A percentile compares a stretch with the other conserved stretches of the same genome.
Evolutionary conservation across 2,888 invertebrate genomes (phyloP).

Genomic region (Ramazzottius varieornatus): DNA sequence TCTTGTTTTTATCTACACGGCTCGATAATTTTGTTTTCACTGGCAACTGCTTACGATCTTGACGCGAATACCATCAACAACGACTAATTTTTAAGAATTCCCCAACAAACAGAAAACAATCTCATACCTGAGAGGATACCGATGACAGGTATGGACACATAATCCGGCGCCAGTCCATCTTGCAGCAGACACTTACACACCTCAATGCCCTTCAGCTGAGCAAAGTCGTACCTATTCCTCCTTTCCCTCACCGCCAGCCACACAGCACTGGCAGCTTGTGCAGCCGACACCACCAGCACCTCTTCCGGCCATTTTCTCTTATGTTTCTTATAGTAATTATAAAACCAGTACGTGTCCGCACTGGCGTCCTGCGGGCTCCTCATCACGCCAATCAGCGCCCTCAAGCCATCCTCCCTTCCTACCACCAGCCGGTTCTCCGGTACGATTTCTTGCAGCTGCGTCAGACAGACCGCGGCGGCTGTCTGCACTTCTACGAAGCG

Average conservation of each 20-base stretch:
- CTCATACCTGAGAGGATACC: neutral
- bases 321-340: neutral
- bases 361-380: neutral
- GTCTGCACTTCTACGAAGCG: neutral
- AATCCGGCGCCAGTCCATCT: neutral
- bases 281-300: neutral
- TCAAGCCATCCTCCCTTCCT: neutral
- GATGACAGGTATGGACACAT: neutral
- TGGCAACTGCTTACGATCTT: too few species aligned
- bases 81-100: too few species aligned
- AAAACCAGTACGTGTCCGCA: neutral
- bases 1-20: too few species aligned
- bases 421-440: neutral
- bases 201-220: neutral
- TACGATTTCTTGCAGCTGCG: neutral
- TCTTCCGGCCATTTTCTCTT: neutral
- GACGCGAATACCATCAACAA: too few species aligned
- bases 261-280: neutral
- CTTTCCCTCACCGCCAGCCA: neutral
- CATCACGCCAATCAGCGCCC: neutral
- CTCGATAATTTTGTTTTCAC: too few species aligned
- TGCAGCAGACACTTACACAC: neutral
- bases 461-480: neutral
- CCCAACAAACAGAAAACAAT: too few species aligned
- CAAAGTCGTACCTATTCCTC: neutral